Evolutionary conservation across 2,888 invertebrate genomes (phyloP).

Genomic region (Cyclophora punctaria): DNA sequence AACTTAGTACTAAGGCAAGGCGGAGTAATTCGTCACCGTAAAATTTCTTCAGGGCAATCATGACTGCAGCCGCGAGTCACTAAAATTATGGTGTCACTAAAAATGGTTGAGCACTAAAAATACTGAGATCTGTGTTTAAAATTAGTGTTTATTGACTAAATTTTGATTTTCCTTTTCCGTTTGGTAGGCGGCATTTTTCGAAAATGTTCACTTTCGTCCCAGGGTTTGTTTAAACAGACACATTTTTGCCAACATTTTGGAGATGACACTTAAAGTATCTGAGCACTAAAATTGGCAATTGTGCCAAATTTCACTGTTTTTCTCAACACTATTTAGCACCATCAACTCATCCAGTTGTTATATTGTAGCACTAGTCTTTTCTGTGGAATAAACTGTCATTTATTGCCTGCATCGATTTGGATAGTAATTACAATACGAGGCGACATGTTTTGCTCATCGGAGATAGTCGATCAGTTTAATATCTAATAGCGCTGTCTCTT

Average conservation of each 20-base stretch:
- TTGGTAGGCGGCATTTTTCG: conserved; percentile 59
- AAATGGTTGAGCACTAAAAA: conserved; percentile 53
- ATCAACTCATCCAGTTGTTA: too few species aligned
- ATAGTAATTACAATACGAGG: too few species aligned
- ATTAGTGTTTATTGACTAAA: conserved; percentile 30
- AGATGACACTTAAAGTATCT: conserved; percentile 22
- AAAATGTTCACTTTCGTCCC: conserved; percentile 39
- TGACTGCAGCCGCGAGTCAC: conserved; percentile 31
- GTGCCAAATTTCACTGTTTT: conserved; percentile 10
- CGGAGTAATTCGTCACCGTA: conserved; percentile 88
- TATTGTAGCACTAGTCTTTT: conserved; percentile 1
- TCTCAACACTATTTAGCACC: too few species aligned
- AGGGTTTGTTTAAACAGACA: conserved; percentile 20
- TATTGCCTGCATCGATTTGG: too few species aligned
- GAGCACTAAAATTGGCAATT: conserved; percentile 29
- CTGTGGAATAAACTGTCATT: too few species aligned
- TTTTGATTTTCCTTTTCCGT: conserved; percentile 53
- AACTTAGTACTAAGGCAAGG: conserved; percentile 85
- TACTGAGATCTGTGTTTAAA: conserved; percentile 49
- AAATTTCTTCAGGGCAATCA: conserved; percentile 88
- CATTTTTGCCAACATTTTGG: conserved; percentile 36
- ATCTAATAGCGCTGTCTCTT: too few species aligned
- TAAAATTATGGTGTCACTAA: conserved; percentile 7
- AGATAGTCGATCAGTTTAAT: too few species aligned
- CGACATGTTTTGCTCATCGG: too few species aligned